These are phyloP conservation scores for Rutpela maculata DNA, from an alignment of 2,888 invertebrate species.

Conservation along the genomic window DNA sequence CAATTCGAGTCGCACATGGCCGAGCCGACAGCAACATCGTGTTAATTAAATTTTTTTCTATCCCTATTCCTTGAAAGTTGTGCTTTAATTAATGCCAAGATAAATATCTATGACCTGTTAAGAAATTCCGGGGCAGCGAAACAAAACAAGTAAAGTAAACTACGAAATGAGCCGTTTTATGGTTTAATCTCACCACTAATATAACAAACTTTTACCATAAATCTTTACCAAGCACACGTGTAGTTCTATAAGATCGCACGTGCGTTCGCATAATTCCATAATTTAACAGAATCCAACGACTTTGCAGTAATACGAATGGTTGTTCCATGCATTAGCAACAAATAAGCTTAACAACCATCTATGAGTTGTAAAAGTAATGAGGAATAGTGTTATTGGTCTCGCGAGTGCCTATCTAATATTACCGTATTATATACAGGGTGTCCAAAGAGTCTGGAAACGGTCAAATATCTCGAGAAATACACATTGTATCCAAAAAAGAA, in stretches of 20 bases:
- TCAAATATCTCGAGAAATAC: too few species aligned
- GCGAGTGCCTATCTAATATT: too few species aligned
- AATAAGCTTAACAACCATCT: too few species aligned
- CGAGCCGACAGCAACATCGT: background rate
- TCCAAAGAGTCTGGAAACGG: too few species aligned
- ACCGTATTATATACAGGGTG: too few species aligned
- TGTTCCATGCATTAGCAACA: background rate
- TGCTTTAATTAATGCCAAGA: constrained; percentile 58
- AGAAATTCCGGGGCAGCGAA: constrained; percentile 59
- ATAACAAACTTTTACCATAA: constrained; percentile 66
- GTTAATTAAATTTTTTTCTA: constrained; percentile 50
- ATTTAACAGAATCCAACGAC: constrained; percentile 44
- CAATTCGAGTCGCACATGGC: background rate
- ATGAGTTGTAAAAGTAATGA: too few species aligned
- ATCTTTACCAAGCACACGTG: constrained; percentile 63
- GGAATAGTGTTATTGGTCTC: too few species aligned
- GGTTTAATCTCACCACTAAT: constrained; percentile 67
- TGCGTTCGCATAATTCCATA: constrained; percentile 61
- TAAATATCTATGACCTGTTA: constrained; percentile 60
- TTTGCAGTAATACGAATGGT: background rate
- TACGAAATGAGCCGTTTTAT: constrained; percentile 64
- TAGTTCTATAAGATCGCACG: constrained; percentile 60
- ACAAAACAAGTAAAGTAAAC: constrained; percentile 62
- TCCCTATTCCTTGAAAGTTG: constrained; percentile 37
- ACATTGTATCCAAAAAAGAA: too few species aligned